phyloP scores from a whole-genome alignment of 2,797 vertebrate genomes.

The Phalanger gymnotis region DNA sequence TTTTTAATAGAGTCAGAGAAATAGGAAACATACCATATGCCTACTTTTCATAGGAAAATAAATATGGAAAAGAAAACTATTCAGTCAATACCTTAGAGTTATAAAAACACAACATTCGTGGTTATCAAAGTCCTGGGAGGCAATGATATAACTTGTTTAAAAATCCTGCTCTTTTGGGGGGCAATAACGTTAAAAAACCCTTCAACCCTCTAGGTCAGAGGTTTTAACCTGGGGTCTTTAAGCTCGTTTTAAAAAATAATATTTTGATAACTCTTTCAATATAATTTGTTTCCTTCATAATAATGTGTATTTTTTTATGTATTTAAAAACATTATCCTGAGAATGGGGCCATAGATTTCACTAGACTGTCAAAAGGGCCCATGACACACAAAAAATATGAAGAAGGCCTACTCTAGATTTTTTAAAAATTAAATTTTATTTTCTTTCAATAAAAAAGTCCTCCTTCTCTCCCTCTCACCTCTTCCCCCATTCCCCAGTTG shows the following conservation, averaged over 20 bases:
- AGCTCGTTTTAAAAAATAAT: not conserved
- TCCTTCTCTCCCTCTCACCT: not conserved
- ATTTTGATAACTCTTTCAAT: not conserved
- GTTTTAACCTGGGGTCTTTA: not conserved
- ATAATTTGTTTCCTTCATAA: not conserved
- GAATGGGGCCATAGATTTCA: not conserved
- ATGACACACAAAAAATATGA: not conserved
- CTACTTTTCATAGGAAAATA: not conserved
- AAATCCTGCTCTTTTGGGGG: not conserved
- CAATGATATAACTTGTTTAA: not conserved
- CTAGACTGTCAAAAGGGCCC: not conserved
- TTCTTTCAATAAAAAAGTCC: not conserved
- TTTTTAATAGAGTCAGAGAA: constrained; percentile 6
- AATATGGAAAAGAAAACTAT: not conserved
- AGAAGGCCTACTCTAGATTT: not conserved
- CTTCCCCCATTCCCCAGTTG: not conserved
- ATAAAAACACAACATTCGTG: not conserved
- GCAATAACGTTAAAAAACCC: not conserved
- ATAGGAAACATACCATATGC: not conserved
- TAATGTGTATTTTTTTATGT: not conserved
- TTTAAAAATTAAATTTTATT: not conserved
- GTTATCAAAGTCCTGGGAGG: not conserved
- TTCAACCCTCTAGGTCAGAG: not conserved
- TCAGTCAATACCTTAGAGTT: not conserved
- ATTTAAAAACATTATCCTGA: not conserved